Evolutionary conservation across 1,140 invertebrate genomes (phyloP).

Genomic region (Dufourea novaeangliae): DNA sequence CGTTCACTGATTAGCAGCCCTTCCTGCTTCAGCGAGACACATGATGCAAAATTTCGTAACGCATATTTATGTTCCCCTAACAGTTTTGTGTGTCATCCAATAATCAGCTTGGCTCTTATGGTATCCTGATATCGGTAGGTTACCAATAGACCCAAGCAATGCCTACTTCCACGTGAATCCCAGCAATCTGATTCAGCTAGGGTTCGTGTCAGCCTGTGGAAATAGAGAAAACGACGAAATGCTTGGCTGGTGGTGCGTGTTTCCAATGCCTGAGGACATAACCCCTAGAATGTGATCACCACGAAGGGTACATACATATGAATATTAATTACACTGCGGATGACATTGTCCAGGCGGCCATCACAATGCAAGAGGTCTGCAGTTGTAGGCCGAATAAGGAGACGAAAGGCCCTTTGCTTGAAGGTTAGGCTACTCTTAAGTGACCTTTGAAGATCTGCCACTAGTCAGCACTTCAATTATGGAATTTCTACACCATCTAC

Average conservation of each 20-base stretch:
- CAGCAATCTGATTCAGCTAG: not conserved
- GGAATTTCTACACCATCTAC: no score
- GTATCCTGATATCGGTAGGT: constrained; percentile 73
- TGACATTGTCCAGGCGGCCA: constrained; percentile 77
- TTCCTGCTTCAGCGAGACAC: not conserved
- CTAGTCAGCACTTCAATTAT: no score
- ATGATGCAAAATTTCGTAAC: not conserved
- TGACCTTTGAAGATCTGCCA: not conserved
- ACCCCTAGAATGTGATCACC: not conserved
- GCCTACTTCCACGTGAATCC: constrained; percentile 41
- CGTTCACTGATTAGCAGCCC: not conserved
- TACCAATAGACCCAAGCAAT: constrained; percentile 73
- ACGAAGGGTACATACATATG: constrained; percentile 71
- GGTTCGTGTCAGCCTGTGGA: not conserved
- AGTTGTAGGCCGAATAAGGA: constrained; percentile 61
- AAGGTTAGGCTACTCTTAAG: not conserved
- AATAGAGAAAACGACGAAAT: not conserved
- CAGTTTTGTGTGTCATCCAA: constrained; percentile 81
- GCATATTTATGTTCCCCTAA: constrained; percentile 79
- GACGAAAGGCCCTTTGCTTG: constrained; percentile 50
- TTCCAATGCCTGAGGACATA: not conserved
- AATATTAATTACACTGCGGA: constrained; percentile 81
- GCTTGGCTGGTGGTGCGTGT: not conserved
- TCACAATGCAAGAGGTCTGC: constrained; percentile 70
- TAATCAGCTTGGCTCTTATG: constrained; percentile 71